Evolutionary conservation across 1,140 invertebrate species (phyloP), one percentile per base, ranked within the genome.

Genomic region (Lethrus apterus): DNA sequence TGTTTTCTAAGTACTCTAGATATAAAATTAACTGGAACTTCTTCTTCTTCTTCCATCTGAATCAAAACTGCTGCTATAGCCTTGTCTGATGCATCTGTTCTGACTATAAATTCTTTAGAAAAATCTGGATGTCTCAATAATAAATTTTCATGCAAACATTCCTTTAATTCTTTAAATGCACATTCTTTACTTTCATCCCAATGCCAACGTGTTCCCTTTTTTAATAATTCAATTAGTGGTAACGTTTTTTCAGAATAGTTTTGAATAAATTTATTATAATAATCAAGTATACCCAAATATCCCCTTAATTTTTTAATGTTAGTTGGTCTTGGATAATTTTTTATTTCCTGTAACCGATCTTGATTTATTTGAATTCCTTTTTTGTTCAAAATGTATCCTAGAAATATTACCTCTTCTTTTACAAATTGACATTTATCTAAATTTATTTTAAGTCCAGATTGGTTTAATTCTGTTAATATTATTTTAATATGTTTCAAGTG

Each of bases 11-110:
- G 18, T 15, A 23, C 11, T 8, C 35, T 18, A 4, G 19, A 19
- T 38, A 23, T 13, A 11, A 38, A 38, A 5, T 5, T n/a, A 38
- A 38, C 23, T 7, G 35, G 35, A 21, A 8, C n/a, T 10, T 38
- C 35, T n/a, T n/a, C 15, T 7, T 36, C 35, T 38, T 38, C 8
- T 38, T 38, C n/a, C n/a, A n/a, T n/a, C n/a, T n/a, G n/a, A n/a
- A n/a, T n/a, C n/a, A n/a, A n/a, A n/a, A n/a, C n/a, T n/a, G 35
- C 17, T 8, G 2, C 35, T n/a, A 38, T 11, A 4, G 34, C 10
- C 3, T 3, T 17, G 18, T 36, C 18, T 11, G 34, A 36, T 17
- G 34, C 34, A 11, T 36, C 34, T 3, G 14, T 36, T 36, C 5
- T n/a, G n/a, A n/a, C n/a, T n/a, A n/a, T n/a, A n/a, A n/a, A n/a